Evolutionary conservation across 2,888 invertebrate genomes (phyloP).

Genomic region (Dendrolimus houi): DNA sequence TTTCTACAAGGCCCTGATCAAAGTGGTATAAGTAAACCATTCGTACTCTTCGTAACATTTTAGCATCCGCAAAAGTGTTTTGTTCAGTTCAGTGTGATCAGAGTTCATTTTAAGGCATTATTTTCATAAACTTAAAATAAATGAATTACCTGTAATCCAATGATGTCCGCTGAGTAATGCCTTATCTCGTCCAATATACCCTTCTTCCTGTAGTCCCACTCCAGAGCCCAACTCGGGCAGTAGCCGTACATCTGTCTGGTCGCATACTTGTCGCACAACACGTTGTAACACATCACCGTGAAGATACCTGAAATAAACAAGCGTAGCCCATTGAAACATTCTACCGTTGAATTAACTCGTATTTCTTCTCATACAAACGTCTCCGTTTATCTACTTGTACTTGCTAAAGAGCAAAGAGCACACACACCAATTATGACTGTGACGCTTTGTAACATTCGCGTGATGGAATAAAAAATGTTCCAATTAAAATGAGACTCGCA

Average conservation of each 20-base stretch:
- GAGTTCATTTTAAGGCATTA: too few species aligned
- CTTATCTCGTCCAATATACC: conserved; percentile 97
- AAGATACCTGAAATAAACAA: conserved; percentile 84
- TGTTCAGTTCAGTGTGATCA: too few species aligned
- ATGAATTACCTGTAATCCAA: conserved; percentile 81
- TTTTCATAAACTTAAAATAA: too few species aligned
- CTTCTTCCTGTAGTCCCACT: conserved; percentile 99
- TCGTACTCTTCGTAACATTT: too few species aligned
- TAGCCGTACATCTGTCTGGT: conserved; percentile 99
- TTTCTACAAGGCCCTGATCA: too few species aligned
- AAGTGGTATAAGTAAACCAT: too few species aligned
- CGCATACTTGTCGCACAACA: conserved; percentile 99
- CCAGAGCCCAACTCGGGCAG: conserved; percentile 98
- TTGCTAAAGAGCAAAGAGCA: conserved; percentile 31
- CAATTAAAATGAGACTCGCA: conserved; percentile 50
- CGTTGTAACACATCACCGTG: conserved; percentile 99
- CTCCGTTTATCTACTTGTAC: conserved; percentile 29
- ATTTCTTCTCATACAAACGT: conserved; percentile 20
- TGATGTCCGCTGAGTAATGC: conserved; percentile 97
- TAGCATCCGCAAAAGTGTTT: too few species aligned
- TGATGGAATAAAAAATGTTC: conserved; percentile 49
- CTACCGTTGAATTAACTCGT: neutral
- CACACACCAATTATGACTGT: conserved; percentile 39
- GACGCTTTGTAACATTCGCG: conserved; percentile 36
- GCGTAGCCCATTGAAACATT: conserved; percentile 1